These are phyloP conservation scores for Eristalis intricaria DNA, from an alignment of 2,888 invertebrate species.

Conservation along the genomic window DNA sequence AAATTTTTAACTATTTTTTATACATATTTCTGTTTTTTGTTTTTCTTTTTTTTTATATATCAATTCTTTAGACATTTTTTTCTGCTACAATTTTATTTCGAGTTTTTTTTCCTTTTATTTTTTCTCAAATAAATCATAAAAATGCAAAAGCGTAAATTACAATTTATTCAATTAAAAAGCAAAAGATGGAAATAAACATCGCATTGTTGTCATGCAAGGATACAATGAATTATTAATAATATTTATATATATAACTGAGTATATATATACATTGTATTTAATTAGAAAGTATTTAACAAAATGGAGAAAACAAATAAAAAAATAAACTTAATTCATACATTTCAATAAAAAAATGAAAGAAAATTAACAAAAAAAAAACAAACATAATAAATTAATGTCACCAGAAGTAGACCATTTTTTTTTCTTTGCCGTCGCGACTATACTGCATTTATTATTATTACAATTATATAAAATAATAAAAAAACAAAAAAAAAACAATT, in stretches of 20 bases:
- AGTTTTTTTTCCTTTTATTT: constrained; percentile 25
- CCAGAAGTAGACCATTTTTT: constrained; percentile 66
- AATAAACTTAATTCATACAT: constrained; percentile 71
- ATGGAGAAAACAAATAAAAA: constrained; percentile 38
- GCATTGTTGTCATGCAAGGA: constrained; percentile 71
- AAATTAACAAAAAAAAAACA: constrained; percentile 44
- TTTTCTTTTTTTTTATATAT: constrained; percentile 28
- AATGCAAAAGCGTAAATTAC: constrained; percentile 31
- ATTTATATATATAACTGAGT: constrained; percentile 69
- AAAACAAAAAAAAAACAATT: constrained; percentile 74
- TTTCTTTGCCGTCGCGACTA: constrained; percentile 72
- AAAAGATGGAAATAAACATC: constrained; percentile 35
- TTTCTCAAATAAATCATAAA: background rate
- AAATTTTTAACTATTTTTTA: constrained; percentile 64
- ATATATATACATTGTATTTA: constrained; percentile 70
- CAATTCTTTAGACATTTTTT: constrained; percentile 55
- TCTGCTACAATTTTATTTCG: constrained; percentile 50
- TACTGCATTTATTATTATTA: constrained; percentile 71
- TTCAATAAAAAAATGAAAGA: constrained; percentile 60
- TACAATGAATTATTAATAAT: constrained; percentile 72
- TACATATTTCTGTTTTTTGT: constrained; percentile 53
- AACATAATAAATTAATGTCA: constrained; percentile 58
- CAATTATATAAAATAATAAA: constrained; percentile 71
- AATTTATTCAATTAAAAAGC: constrained; percentile 56
- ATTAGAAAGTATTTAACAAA: constrained; percentile 66